Evolutionary conservation across 30 jellyfish, hydroid and myxozoan genomes (phyloP).

Genomic region (Morbakka virulenta): DNA sequence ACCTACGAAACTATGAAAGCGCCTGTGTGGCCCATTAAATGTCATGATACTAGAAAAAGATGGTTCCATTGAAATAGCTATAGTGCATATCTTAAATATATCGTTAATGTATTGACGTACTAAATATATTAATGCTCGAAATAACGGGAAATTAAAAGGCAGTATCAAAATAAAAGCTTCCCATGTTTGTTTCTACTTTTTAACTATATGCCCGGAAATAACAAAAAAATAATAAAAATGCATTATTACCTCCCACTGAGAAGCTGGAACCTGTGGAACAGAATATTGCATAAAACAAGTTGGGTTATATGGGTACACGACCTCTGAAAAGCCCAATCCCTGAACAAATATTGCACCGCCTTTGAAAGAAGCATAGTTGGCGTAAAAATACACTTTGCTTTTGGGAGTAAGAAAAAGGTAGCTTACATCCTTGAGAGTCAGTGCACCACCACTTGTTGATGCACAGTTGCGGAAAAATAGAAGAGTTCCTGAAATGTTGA

Average conservation of each 20-base stretch:
- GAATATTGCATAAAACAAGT: conserved; percentile 73
- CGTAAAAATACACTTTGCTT: conserved; percentile 38
- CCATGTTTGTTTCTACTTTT: no score
- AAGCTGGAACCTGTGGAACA: conserved; percentile 49
- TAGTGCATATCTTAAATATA: no score
- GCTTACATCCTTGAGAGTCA: conserved; percentile 79
- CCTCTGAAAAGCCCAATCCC: conserved; percentile 73
- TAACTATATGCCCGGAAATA: no score
- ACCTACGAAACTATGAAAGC: no score
- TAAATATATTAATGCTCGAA: no score
- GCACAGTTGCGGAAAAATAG: conserved; percentile 36
- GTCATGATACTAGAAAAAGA: no score
- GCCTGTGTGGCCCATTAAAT: no score
- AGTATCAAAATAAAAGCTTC: no score
- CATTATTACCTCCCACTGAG: conserved; percentile 88
- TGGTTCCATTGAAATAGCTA: no score
- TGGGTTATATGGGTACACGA: conserved; percentile 74
- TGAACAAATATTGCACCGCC: conserved; percentile 88
- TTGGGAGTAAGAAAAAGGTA: conserved; percentile 48
- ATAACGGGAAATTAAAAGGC: no score
- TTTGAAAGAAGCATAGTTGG: conserved; percentile 42
- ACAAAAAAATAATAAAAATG: no score
- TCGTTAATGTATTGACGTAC: no score
- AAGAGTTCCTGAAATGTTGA: conserved; percentile 40
- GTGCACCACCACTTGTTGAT: conserved; percentile 70